phyloP scores from a whole-genome alignment of 2,797 vertebrate genomes.

The Potorous gilbertii region DNA sequence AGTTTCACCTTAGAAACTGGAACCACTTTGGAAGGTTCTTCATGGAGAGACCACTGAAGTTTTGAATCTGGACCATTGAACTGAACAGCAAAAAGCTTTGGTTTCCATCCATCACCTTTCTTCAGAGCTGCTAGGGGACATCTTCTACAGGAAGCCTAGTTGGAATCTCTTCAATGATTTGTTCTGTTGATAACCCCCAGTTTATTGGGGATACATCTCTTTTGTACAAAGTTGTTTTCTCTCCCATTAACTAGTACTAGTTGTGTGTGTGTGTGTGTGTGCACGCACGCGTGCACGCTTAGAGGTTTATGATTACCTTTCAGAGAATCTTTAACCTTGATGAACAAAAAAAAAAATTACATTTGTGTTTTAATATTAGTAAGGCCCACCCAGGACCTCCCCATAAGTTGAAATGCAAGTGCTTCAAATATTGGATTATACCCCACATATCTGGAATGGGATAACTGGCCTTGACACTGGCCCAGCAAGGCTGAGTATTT shows the following conservation, averaged over 20 bases:
- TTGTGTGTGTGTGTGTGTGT: neutral
- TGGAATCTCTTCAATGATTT: neutral
- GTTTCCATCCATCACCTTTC: conserved; percentile 3
- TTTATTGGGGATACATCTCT: neutral
- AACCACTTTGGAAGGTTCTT: neutral
- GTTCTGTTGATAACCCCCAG: neutral
- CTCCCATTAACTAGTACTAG: neutral
- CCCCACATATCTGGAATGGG: neutral
- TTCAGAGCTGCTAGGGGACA: neutral
- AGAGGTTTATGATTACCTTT: neutral
- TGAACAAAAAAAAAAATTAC: neutral
- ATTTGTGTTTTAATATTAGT: neutral
- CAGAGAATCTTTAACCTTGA: neutral
- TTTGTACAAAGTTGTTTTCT: neutral
- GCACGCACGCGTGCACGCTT: neutral
- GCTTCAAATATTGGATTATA: neutral
- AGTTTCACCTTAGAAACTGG: neutral
- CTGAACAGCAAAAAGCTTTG: neutral
- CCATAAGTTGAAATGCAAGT: neutral
- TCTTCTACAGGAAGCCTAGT: neutral
- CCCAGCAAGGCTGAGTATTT: neutral
- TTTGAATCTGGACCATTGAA: neutral
- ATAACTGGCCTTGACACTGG: neutral
- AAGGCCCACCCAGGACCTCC: neutral
- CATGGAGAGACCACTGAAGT: neutral